Conservation (phyloP, 2,888 invertebrate genomes). For the Lochmaea crataegi region DNA sequence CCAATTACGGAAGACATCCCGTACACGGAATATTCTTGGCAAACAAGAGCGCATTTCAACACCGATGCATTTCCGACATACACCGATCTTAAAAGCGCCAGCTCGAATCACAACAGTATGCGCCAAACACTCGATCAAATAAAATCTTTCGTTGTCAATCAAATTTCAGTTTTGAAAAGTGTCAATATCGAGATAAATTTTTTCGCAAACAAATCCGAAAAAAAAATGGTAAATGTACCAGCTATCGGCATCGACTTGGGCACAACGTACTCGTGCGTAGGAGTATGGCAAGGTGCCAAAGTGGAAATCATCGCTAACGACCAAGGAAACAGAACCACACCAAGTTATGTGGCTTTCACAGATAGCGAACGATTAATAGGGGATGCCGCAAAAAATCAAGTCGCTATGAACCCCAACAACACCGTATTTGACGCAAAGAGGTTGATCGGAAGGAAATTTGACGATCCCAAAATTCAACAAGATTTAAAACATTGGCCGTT, state of each 20-base stretch:
- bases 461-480: constrained; percentile 79
- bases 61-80: not conserved
- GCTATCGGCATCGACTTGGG: constrained; percentile 74
- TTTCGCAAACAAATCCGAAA: constrained; percentile 28
- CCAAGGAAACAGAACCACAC: constrained; percentile 90
- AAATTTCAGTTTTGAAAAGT: constrained; percentile 37
- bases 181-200: constrained; percentile 6
- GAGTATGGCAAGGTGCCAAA: constrained; percentile 83
- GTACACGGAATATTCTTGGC: not conserved
- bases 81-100: not conserved
- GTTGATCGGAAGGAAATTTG: constrained; percentile 82
- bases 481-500: constrained; percentile 91
- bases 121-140: constrained; percentile 42
- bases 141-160: constrained; percentile 17
- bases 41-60: not conserved
- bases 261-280: constrained; percentile 88
- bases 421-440: constrained; percentile 79
- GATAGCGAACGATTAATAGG: constrained; percentile 77
- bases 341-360: constrained; percentile 81
- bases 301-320: constrained; percentile 90
- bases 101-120: constrained; percentile 39
- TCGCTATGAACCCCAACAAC: constrained; percentile 79
- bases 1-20: too few relatives aligned
- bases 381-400: constrained; percentile 78
- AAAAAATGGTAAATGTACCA: constrained; percentile 50